phyloP scores from a whole-genome alignment of 2,888 invertebrate species.

The Eupithecia insigniata region DNA sequence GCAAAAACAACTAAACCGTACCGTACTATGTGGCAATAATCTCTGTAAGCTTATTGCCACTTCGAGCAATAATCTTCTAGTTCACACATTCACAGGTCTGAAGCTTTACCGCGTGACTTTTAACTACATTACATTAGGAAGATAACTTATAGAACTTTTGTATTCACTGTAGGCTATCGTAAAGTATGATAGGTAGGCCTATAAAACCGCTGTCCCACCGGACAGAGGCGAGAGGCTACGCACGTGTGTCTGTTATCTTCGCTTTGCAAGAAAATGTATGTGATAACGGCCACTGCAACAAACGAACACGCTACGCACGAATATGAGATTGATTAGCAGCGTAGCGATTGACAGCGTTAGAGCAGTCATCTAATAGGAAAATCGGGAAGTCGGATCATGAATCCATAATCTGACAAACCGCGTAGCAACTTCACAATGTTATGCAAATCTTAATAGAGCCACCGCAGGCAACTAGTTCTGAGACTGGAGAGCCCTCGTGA shows the following conservation, averaged over 20 bases:
- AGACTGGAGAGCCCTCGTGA: slow-evolving; percentile 2
- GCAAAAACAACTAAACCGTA: neutral
- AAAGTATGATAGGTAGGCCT: too few relatives aligned
- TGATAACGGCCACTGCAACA: too few relatives aligned
- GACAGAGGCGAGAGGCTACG: too few relatives aligned
- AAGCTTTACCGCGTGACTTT: neutral
- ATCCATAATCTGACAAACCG: slow-evolving; percentile 17
- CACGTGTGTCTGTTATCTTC: too few relatives aligned
- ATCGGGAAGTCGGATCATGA: slow-evolving; percentile 15
- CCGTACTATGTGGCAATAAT: neutral
- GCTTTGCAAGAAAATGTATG: too few relatives aligned
- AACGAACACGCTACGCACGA: too few relatives aligned
- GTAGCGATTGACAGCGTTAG: neutral
- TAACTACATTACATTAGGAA: neutral
- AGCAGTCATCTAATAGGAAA: neutral
- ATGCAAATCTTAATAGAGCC: slow-evolving; percentile 21
- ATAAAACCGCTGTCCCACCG: too few relatives aligned
- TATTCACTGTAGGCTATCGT: neutral
- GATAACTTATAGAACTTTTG: neutral
- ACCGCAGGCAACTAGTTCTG: slow-evolving; percentile 2
- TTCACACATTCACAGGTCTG: neutral
- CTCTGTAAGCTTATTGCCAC: neutral
- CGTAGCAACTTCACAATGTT: slow-evolving; percentile 8
- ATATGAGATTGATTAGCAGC: too few relatives aligned
- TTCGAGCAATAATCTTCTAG: neutral